A percentile compares a stretch with the other conserved stretches of the same genome.
Conservation (phyloP, 2,888 invertebrate species). For the Drosophila paranaensis region DNA sequence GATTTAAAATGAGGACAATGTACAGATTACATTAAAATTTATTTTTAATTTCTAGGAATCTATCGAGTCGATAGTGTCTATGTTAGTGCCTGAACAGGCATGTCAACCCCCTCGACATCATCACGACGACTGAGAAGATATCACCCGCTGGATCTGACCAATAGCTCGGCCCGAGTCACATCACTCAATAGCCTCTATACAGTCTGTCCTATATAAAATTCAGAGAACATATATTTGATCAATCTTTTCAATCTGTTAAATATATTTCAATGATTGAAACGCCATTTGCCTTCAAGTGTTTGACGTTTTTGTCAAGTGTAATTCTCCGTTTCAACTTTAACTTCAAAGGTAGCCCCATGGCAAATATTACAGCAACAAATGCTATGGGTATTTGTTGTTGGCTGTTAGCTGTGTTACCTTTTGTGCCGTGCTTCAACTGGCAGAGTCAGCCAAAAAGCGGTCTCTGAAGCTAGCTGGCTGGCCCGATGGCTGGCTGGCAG, state of each 20-base stretch:
- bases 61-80: background rate
- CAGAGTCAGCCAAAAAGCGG: constrained; percentile 46
- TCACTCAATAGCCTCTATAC: too few relatives aligned
- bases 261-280: background rate
- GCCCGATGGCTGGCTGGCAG: constrained; percentile 33
- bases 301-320: constrained; percentile 49
- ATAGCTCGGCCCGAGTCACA: too few relatives aligned
- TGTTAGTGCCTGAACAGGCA: too few relatives aligned
- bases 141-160: too few relatives aligned
- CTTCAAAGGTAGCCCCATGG: constrained; percentile 65
- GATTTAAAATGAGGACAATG: too few relatives aligned
- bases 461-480: constrained; percentile 25
- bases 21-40: too few relatives aligned
- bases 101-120: too few relatives aligned
- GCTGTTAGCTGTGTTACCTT: constrained; percentile 49
- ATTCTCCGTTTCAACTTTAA: constrained; percentile 53
- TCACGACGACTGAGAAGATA: too few relatives aligned
- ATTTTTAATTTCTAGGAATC: background rate
- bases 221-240: background rate
- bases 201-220: too few relatives aligned
- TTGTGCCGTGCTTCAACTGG: constrained; percentile 64
- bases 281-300: background rate
- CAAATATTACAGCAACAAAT: constrained; percentile 49
- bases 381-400: constrained; percentile 34
- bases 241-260: background rate